Base-by-base conservation (phyloP, 2,888 invertebrate genomes). In the Scaptomyza cyrtandrae region DNA sequence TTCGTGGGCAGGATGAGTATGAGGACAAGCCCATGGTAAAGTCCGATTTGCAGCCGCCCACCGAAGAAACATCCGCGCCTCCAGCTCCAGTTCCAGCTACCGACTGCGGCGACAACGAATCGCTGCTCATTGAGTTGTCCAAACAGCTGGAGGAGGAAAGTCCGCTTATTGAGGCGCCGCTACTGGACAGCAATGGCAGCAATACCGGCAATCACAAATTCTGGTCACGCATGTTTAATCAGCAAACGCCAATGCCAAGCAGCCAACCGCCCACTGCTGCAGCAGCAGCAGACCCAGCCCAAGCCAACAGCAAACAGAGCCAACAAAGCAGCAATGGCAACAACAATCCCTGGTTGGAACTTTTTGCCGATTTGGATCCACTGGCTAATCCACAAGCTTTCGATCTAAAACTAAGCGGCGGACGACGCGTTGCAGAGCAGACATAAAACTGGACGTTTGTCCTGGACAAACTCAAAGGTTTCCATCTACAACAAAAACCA, bases 361-460 rank as follows among this genome's bases (percentile, higher is more conserved):
- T 91, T 1, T 91, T 91, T 62, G 88, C 91, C 0, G 91, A 91
- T 31, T 59, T 91, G 10, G 91, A 91, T 79, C 91, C 91, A 0
- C 54, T 91, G 11, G 90, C 88, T 24, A 91, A 91, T 78, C 88
- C 90, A 0, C 90, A 91, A 59, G 90, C 89, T 10, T 91, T 91
- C 14, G 91, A 91, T 75, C 62, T 90, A 13, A 90, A 91, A 70
- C 19, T 91, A 10, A 89, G 86, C 65, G 89, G 83, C 4, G 86
- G 81, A 7, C 79, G 82, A 31, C 84, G 86, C 37, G 90, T 90
- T 29, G 81, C 82, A 3, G 90, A 91, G 61, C 90, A 91, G 55
- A 91, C 90, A 71, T 91, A 86, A 90, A 73, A 69, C 63, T 44
- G 69, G 44, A 50, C 48, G 2, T 13, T 49, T 37, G 16, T 37